phyloP scores from a whole-genome alignment of 2,888 invertebrate genomes.

The Eilema sororculum region DNA sequence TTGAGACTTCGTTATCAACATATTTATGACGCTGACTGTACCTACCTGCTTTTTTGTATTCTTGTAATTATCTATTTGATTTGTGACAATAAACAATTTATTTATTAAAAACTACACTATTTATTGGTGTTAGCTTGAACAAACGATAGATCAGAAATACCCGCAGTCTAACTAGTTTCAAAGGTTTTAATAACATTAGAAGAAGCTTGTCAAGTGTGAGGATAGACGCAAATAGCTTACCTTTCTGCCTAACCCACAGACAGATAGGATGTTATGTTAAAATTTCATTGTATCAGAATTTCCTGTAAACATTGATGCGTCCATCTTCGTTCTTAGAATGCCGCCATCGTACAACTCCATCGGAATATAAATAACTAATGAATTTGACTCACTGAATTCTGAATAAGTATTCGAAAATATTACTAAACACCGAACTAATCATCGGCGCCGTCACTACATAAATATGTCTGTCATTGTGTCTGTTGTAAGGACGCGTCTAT shows the following conservation, averaged over 20 bases:
- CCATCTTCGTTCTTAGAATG: conserved; percentile 57
- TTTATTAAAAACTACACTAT: too few species aligned
- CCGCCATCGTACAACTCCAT: conserved; percentile 31
- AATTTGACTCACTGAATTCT: conserved; percentile 58
- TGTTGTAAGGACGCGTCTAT: conserved; percentile 22
- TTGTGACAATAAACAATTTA: too few species aligned
- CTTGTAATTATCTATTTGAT: too few species aligned
- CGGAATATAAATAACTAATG: conserved; percentile 46
- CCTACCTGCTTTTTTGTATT: too few species aligned
- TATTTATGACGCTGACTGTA: too few species aligned
- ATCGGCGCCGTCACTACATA: conserved; percentile 33
- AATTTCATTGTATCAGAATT: conserved; percentile 2
- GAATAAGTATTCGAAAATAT: conserved; percentile 47
- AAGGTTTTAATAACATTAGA: too few species aligned
- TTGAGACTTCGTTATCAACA: too few species aligned
- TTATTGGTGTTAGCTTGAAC: too few species aligned
- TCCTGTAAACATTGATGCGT: conserved; percentile 16
- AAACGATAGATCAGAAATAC: too few species aligned
- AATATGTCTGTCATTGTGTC: conserved; percentile 32
- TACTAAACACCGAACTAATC: conserved; percentile 39
- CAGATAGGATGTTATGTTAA: background rate
- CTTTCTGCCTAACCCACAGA: background rate
- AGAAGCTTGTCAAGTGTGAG: background rate
- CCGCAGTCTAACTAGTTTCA: too few species aligned
- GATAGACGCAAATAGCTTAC: background rate